Conservation (phyloP, 1,140 invertebrate species). For the Zaprionus ornatus region DNA sequence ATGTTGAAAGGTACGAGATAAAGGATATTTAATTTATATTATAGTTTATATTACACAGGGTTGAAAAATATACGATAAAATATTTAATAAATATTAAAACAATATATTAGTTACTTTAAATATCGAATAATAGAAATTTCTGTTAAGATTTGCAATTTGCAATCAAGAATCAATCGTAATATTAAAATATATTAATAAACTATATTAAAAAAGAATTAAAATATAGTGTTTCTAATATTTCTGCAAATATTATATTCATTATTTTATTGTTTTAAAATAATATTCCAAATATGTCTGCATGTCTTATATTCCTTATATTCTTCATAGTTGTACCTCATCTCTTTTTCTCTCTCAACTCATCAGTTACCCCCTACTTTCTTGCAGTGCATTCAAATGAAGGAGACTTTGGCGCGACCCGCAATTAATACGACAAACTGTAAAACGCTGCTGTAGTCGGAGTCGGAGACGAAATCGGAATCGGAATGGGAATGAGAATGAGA, state of each 20-base stretch:
- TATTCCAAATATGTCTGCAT: too few relatives aligned
- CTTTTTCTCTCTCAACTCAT: background rate
- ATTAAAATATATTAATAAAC: too few relatives aligned
- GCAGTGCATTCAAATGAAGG: constrained; percentile 14
- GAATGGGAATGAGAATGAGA: background rate
- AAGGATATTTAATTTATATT: too few relatives aligned
- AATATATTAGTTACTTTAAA: background rate
- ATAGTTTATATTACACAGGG: too few relatives aligned
- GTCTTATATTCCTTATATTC: too few relatives aligned
- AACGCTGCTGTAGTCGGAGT: constrained; percentile 32
- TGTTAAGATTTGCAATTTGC: rapidly evolving
- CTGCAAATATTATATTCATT: too few relatives aligned
- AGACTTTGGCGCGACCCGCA: constrained; percentile 43
- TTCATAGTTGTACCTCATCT: too few relatives aligned
- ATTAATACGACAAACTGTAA: constrained; percentile 82
- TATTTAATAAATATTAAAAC: background rate
- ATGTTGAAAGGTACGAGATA: too few relatives aligned
- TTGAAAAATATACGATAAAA: background rate
- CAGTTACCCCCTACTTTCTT: constrained; percentile 2
- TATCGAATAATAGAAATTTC: background rate
- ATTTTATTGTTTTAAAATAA: too few relatives aligned
- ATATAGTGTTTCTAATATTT: too few relatives aligned
- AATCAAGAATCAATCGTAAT: background rate
- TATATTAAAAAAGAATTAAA: too few relatives aligned
- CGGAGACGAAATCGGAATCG: background rate